Evolutionary conservation across 2,797 vertebrate species (phyloP).

Genomic region (Gobio occitaniae): DNA sequence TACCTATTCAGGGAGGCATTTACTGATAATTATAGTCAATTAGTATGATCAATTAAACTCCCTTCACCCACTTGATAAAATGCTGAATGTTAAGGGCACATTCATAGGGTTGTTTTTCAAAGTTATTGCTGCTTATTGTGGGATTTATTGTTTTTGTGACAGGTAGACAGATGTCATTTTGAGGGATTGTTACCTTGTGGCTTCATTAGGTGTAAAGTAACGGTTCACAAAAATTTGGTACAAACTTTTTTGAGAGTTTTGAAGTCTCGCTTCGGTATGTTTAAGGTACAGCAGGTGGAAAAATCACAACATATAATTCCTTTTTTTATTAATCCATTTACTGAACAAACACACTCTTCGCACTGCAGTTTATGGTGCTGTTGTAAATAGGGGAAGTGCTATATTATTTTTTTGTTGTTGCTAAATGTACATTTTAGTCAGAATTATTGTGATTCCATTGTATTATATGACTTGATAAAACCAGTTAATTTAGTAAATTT

Average conservation of each 20-base stretch:
- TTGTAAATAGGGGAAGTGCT: neutral
- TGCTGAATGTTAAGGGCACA: neutral
- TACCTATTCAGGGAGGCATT: slow-evolving; percentile 24
- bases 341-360: neutral
- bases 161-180: neutral
- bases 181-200: neutral
- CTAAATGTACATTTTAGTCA: neutral
- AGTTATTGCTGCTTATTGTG: neutral
- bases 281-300: too few relatives aligned
- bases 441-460: neutral
- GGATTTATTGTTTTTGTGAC: neutral
- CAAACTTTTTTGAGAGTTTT: too few relatives aligned
- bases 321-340: too few relatives aligned
- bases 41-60: slow-evolving; percentile 35
- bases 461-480: neutral
- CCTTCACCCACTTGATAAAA: slow-evolving; percentile 6
- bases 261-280: neutral
- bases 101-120: neutral
- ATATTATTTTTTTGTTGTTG: too few relatives aligned
- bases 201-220: neutral
- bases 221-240: too few relatives aligned
- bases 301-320: neutral
- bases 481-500: neutral
- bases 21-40: slow-evolving; percentile 41
- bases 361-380: neutral